Conservation (phyloP, 2,113 vertebrate genomes). For the Anolis sagrei region DNA sequence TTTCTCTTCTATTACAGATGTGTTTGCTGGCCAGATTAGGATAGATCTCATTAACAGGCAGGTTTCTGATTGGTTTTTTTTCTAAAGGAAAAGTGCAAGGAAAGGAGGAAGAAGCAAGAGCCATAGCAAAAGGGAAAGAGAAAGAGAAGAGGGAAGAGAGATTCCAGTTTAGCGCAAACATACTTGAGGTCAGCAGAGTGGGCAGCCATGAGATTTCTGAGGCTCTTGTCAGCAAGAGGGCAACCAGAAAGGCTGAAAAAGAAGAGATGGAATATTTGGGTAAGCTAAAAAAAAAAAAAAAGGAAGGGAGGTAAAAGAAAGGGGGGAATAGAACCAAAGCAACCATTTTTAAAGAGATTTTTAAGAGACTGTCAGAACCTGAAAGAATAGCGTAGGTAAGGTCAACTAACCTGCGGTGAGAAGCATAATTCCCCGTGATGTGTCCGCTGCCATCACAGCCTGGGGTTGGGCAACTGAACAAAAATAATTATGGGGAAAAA, state of each 20-base stretch:
- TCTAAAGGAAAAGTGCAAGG: conserved; percentile 61
- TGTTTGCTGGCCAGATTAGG: conserved; percentile 11
- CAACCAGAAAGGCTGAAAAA: conserved; percentile 99
- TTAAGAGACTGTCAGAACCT: conserved; percentile 44
- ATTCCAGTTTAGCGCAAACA: conserved; percentile 87
- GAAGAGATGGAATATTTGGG: conserved; percentile 81
- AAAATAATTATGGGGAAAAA: conserved; percentile 60
- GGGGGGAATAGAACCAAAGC: conserved; percentile 73
- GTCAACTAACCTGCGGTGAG: conserved; percentile 93
- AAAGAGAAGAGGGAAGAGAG: conserved; percentile 64
- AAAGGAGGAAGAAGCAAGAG: conserved; percentile 54
- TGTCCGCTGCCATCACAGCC: conserved; percentile 98
- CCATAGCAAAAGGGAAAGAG: conserved; percentile 40
- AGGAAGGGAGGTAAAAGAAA: conserved; percentile 61
- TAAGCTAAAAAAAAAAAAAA: conserved; percentile 65
- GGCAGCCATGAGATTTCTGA: conserved; percentile 99
- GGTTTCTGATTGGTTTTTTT: conserved; percentile 39
- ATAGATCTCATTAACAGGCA: background rate
- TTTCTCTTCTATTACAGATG: rapidly evolving
- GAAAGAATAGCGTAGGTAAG: conserved; percentile 26
- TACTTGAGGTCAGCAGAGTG: conserved; percentile 99
- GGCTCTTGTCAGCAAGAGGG: conserved; percentile 99
- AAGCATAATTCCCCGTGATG: conserved; percentile 99
- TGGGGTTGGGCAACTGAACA: conserved; percentile 93
- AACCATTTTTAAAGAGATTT: conserved; percentile 51